Conservation (phyloP, 2,797 vertebrate genomes). For the Gastrophryne carolinensis region DNA sequence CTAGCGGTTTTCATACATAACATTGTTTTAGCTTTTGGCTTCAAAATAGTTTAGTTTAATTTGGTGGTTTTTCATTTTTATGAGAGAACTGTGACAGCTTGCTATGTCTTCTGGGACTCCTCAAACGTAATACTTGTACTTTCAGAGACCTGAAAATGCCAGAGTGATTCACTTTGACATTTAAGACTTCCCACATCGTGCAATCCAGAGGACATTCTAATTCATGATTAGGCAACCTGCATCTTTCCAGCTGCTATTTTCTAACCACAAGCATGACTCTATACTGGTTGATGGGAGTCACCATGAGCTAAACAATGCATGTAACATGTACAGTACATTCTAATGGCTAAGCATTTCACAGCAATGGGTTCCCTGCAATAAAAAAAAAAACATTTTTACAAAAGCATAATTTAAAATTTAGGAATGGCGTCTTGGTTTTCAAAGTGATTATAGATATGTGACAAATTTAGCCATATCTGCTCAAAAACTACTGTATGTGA, state of each 20-base stretch:
- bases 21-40: neutral
- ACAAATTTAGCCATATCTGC: too few species aligned
- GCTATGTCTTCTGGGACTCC: constrained; percentile 5
- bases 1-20: neutral
- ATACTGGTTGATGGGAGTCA: too few species aligned
- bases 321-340: too few species aligned
- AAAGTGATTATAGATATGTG: too few species aligned
- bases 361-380: too few species aligned
- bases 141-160: constrained; percentile 22
- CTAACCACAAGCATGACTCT: neutral
- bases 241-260: neutral
- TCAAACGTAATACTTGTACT: constrained; percentile 25
- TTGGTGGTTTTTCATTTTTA: constrained; percentile 14
- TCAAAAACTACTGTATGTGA: too few species aligned
- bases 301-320: too few species aligned
- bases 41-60: neutral
- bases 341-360: too few species aligned
- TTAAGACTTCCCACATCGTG: constrained; percentile 17
- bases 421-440: too few species aligned
- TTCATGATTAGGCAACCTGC: constrained; percentile 10
- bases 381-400: too few species aligned
- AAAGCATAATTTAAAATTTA: too few species aligned
- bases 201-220: constrained; percentile 7
- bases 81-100: neutral
- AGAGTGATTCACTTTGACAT: constrained; percentile 40